Evolutionary conservation across 2,888 invertebrate species (phyloP), one percentile per base, ranked within the genome.

Genomic region (Beris chalybata): DNA sequence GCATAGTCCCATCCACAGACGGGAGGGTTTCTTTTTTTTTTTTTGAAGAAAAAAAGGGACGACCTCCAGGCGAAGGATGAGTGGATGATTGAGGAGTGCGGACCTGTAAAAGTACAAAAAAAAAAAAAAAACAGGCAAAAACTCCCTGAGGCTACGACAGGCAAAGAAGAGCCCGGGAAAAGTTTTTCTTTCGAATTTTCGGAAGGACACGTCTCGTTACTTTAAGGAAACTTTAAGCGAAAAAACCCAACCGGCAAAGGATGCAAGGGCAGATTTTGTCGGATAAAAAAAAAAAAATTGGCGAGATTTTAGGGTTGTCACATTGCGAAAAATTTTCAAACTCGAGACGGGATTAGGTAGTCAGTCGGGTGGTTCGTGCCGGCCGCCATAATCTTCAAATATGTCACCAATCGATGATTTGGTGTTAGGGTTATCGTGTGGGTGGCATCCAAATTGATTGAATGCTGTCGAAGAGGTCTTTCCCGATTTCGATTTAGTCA

Each of bases 221-320:
- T 38, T 38, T 38, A 38, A 38, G 9, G 9, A 38, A 50, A 48
- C 57, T 66, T 58, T 58, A 58, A 65, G 44, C 22, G 13, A 48
- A 50, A 50, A 48, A 57, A n/a, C n/a, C 57, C 38, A 9, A 38
- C 38, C 9, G 38, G 38, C 5, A 38, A 38, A 38, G 57, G 38
- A 38, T 50, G 13, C 32, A 31, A 31, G 48, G 47, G 50, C 56
- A 65, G 65, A 65, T 65, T 58, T 58, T 57, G 57, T 12, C 30
- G 58, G 58, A 59, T 22, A 22, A 22, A 22, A 22, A 22, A 22
- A 22, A 22, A 22, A 9, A 38, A 66, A 66, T 66, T 53, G 58
- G 22, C 44, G 58, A 58, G 65, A 66, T 66, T 59, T 66, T 38
- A 54, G 66, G 66, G 58, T 66, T 66, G 53, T 59, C 66, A 58